phyloP scores from a whole-genome alignment of 2,113 vertebrate genomes.

The Vimba vimba region DNA sequence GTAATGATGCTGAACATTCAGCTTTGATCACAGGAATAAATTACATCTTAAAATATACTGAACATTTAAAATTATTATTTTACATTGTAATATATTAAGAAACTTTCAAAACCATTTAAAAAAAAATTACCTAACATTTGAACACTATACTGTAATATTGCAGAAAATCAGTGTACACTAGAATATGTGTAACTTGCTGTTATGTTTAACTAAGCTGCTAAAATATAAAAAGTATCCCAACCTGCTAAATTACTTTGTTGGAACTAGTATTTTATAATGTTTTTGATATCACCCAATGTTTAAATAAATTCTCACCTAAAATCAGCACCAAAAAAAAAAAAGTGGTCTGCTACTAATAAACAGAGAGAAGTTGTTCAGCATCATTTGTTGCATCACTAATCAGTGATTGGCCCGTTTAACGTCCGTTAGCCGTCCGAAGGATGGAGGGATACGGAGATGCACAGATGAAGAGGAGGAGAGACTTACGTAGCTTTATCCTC shows the following conservation, averaged over 20 bases:
- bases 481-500: slow-evolving; percentile 57
- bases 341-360: slow-evolving; percentile 10
- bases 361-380: neutral
- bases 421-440: slow-evolving; percentile 9
- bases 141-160: neutral
- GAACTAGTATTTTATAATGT: neutral
- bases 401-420: slow-evolving; percentile 8
- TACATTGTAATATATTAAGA: neutral
- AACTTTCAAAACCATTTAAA: neutral
- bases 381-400: slow-evolving; percentile 32
- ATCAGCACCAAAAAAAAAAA: neutral
- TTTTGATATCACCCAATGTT: neutral
- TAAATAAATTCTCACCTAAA: neutral
- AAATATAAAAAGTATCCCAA: neutral
- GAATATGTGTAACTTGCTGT: neutral
- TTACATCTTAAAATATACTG: no score
- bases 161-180: no score
- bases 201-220: neutral
- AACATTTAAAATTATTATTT: neutral
- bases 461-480: slow-evolving; percentile 51
- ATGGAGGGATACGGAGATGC: slow-evolving; percentile 45
- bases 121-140: neutral
- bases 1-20: no score
- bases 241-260: neutral
- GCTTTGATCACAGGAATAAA: no score